These are phyloP conservation scores for Sturnus vulgaris DNA, from an alignment of 2,113 vertebrate genomes.

Conservation along the genomic window DNA sequence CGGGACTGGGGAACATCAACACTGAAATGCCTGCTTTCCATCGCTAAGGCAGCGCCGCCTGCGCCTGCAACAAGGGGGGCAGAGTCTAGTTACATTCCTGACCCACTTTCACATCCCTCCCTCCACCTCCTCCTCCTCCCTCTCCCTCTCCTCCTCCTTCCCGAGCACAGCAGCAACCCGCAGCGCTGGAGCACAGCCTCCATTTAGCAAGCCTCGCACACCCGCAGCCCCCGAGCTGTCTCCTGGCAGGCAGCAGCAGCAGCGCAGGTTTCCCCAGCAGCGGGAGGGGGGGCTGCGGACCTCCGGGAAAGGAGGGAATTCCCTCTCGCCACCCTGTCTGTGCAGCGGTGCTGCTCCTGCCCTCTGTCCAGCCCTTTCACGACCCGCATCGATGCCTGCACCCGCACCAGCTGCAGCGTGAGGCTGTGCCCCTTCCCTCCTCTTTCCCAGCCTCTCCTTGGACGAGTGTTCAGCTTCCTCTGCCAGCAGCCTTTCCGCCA, in stretches of 20 bases:
- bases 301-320: neutral
- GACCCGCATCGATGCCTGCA: neutral
- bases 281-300: neutral
- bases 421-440: neutral
- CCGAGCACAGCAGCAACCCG: slow-evolving; percentile 10
- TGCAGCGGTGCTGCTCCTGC: neutral
- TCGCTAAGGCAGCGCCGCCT: slow-evolving; percentile 64
- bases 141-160: slow-evolving; percentile 44
- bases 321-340: neutral
- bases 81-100: slow-evolving; percentile 83
- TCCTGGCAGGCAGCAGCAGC: neutral
- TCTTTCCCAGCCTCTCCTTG: neutral
- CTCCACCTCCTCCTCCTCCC: slow-evolving; percentile 66
- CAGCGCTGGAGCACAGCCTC: slow-evolving; percentile 32
- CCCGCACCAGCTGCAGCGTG: neutral
- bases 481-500: neutral
- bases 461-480: neutral
- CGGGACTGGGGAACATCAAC: slow-evolving; percentile 63
- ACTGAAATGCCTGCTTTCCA: slow-evolving; percentile 63
- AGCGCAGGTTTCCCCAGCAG: slow-evolving; percentile 10
- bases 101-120: slow-evolving; percentile 79
- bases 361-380: neutral
- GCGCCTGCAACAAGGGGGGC: slow-evolving; percentile 61
- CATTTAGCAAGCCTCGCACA: slow-evolving; percentile 17
- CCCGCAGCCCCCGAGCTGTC: slow-evolving; percentile 18